A percentile compares a stretch with the other conserved stretches of the same genome.
Evolutionary conservation across 2,888 invertebrate species (phyloP).

Genomic region (Nomada ruficornis): DNA sequence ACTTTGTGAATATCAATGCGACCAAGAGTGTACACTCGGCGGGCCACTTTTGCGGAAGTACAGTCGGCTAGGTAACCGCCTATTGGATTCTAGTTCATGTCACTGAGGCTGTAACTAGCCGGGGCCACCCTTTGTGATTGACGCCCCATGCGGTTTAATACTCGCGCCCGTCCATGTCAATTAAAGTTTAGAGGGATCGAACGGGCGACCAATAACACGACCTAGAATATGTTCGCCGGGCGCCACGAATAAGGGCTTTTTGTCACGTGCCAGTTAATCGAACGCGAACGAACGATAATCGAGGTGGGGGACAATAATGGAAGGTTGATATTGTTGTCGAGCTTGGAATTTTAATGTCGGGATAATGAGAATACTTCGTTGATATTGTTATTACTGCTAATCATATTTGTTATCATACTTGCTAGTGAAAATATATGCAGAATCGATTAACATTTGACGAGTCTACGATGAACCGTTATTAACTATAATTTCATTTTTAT

Average conservation of each 20-base stretch:
- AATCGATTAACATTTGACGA: too few species aligned
- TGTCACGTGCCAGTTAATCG: constrained; percentile 5
- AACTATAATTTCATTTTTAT: too few species aligned
- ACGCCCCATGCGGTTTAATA: constrained; percentile 69
- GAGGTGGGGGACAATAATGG: neutral
- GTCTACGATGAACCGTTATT: too few species aligned
- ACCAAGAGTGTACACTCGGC: constrained; percentile 61
- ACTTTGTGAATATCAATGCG: constrained; percentile 80
- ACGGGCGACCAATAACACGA: constrained; percentile 58
- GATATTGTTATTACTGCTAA: too few species aligned
- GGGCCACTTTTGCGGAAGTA: constrained; percentile 64
- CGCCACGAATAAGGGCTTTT: constrained; percentile 44
- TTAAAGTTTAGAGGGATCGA: constrained; percentile 67
- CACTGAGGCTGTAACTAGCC: constrained; percentile 62
- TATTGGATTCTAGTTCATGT: constrained; percentile 69
- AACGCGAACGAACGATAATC: constrained; percentile 15
- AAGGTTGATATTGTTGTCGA: neutral
- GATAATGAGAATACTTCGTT: too few species aligned
- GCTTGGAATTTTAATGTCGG: neutral
- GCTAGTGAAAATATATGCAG: too few species aligned
- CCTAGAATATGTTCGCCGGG: constrained; percentile 20
- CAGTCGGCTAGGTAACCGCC: constrained; percentile 65
- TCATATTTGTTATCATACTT: too few species aligned
- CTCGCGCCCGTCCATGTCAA: constrained; percentile 65
- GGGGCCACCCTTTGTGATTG: constrained; percentile 69